These are phyloP conservation scores for Rousettus madagascariensis DNA, from an alignment of 2,797 vertebrate genomes.

Conservation along the genomic window DNA sequence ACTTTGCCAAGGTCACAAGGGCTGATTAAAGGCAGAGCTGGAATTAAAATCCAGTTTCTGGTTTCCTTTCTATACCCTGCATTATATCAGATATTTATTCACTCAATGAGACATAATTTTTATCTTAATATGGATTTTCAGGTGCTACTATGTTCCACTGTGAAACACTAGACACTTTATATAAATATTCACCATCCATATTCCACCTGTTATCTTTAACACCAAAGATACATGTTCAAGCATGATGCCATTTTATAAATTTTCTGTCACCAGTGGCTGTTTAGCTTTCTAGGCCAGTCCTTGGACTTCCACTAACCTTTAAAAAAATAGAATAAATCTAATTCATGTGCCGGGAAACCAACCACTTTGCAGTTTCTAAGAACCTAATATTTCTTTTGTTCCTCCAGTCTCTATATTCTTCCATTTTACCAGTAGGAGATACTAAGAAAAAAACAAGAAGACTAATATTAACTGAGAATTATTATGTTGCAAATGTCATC, in stretches of 20 bases:
- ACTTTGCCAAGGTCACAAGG: background rate
- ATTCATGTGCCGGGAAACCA: background rate
- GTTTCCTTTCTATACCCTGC: background rate
- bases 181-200: background rate
- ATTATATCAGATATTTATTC: background rate
- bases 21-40: background rate
- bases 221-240: background rate
- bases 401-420: background rate
- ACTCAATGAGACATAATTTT: background rate
- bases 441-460: background rate
- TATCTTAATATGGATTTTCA: background rate
- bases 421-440: background rate
- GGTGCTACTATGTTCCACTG: background rate
- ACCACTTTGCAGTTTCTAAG: background rate
- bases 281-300: background rate
- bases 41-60: background rate
- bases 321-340: background rate
- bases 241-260: slow-evolving; percentile 1
- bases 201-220: background rate
- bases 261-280: background rate
- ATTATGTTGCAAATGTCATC: background rate
- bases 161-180: background rate
- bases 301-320: background rate
- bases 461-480: background rate
- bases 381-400: background rate